A percentile compares a stretch with the other conserved stretches of the same genome.
Evolutionary conservation across 2,797 vertebrate species (phyloP).

Genomic region (Microctenopoma steveboyesi): DNA sequence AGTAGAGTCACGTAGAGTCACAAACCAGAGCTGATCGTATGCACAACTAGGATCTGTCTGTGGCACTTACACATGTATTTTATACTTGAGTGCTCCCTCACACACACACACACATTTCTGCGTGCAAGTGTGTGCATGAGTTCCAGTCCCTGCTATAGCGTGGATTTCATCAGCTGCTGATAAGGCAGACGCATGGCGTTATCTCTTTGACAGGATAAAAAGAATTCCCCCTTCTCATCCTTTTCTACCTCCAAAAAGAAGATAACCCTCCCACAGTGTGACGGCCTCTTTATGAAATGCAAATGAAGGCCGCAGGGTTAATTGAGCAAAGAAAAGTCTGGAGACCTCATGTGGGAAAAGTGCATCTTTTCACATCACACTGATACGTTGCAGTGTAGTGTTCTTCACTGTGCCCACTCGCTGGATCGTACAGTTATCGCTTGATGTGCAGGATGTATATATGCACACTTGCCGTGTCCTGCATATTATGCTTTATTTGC

Average conservation of each 20-base stretch:
- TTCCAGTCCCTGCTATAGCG: conserved; percentile 26
- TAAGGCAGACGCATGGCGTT: conserved; percentile 90
- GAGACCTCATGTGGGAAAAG: conserved; percentile 65
- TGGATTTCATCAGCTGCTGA: conserved; percentile 87
- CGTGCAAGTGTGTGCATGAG: not conserved
- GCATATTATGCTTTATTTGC: conserved; percentile 34
- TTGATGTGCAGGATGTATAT: conserved; percentile 15
- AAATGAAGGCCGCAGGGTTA: conserved; percentile 88
- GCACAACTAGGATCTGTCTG: not conserved
- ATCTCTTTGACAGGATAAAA: conserved; percentile 90
- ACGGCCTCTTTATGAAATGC: conserved; percentile 85
- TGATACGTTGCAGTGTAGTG: conserved; percentile 27
- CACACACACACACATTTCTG: conserved; percentile 2
- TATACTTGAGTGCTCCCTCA: not conserved
- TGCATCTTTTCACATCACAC: conserved; percentile 59
- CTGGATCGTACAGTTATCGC: conserved; percentile 5
- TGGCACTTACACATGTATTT: conserved; percentile 17
- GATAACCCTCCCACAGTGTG: conserved; percentile 77
- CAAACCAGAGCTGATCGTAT: conserved; percentile 6
- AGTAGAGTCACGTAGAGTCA: not conserved
- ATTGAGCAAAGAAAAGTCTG: conserved; percentile 82
- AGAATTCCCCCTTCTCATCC: conserved; percentile 75
- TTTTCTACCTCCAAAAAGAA: conserved; percentile 85
- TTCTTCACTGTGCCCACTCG: conserved; percentile 2
- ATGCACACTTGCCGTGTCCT: conserved; percentile 19